Base-by-base conservation (phyloP, 2,113 vertebrate genomes). In the Amazona guildingii region DNA sequence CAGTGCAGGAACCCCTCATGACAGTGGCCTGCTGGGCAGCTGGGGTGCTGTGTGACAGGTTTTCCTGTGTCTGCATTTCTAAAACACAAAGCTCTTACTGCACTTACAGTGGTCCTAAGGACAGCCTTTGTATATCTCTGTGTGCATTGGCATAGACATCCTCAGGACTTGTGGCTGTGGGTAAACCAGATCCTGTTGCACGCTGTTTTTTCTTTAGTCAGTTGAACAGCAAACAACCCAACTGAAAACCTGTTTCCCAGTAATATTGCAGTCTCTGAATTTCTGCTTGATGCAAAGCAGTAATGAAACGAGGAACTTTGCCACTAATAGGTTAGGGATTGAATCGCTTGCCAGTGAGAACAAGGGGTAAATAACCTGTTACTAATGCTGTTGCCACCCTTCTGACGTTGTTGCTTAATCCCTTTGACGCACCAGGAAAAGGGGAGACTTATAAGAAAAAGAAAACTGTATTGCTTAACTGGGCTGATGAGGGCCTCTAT, bases 331-430 rank as follows among this genome's bases (percentile, higher is more conserved):
- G 51, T 79, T 73, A 79, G 77, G 35, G 77, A 86, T 95, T 94
- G 70, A 89, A 74, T 94, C 86, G 49, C 86, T 77, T 96, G 80
- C 86, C 94, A 96, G 8, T 76, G 67, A 80, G 94, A 91, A 87
- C 59, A 89, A 87, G 84, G 84, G 88, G 87, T 94, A 97, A 96
- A 84, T 91, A 94, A 81, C 86, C 86, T 84, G 37, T 86, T 90
- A 74, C 67, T 96, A 94, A 93, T 78, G 72, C 92, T 89, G 67
- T 84, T 92, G 92, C 88, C 69, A 64, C 90, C 77, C 81, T 82
- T 89, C 73, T 96, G 95, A 97, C 84, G 88, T 94, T 75, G 73
- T 93, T 94, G 46, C 44, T 92, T 97, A 96, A 96, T 95, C 92
- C 83, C 84, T 90, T 82, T 95, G 94, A 94, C 89, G 91, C 94